Evolutionary conservation across 2,797 vertebrate genomes (phyloP), one percentile per base, ranked within the genome.

Genomic region (Microctenopoma steveboyesi): DNA sequence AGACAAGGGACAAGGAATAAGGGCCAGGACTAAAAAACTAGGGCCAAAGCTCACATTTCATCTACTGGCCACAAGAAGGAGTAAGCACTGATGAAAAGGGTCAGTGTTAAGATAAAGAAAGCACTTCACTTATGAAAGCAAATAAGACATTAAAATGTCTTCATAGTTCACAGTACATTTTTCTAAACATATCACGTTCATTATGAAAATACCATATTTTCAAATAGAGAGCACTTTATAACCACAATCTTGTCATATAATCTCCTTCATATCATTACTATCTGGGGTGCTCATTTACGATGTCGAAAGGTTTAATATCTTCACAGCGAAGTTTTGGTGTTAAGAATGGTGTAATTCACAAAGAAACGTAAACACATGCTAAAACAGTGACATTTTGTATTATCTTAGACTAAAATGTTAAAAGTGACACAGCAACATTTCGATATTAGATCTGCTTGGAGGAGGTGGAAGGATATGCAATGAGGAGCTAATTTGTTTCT

Each of bases 31-130:
- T 13, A 64, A 5, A 33, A 33, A 5, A 62, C 75, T 64, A 22
- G 69, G 78, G 77, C 48, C 72, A 82, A 70, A 33, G 35, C 69
- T 81, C 80, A 58, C 76, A 86, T 85, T 76, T 73, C 79, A 84
- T 72, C 69, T n/a, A 27, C 67, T 43, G 13, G 50, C 88, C 88
- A 87, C 88, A 89, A 78, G 71, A 88, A 89, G 43, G 47, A 56
- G 50, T 15, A 37, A 64, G 47, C 74, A 51, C 62, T 76, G 75
- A 83, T 80, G 62, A 72, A 54, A 69, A 33, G 30, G 30, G 30
- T 33, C 7, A 6, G 30, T 1, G 30, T 69, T 86, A 64, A 62
- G 64, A 77, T 69, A 82, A 65, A 71, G 67, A 65, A 66, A 22
- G 22, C 22, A 22, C 22, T 22, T 22, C 72, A 64, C 81, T 78